phyloP scores from a whole-genome alignment of 2,888 invertebrate species.

The Lymantria dispar region DNA sequence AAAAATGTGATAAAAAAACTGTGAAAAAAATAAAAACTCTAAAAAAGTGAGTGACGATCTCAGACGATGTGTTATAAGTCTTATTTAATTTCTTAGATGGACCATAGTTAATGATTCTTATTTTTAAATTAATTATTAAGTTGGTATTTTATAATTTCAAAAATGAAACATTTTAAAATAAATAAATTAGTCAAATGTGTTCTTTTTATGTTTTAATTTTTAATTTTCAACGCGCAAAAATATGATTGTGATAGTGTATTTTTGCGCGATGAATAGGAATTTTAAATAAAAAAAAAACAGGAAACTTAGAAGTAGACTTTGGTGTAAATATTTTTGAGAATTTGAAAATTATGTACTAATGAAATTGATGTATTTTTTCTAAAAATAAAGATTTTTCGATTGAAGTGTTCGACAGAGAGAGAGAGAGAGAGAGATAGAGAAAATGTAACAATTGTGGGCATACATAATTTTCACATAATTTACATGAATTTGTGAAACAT shows the following conservation, averaged over 20 bases:
- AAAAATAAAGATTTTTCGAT: constrained; percentile 48
- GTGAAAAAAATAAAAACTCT: constrained; percentile 61
- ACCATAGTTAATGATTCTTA: constrained; percentile 42
- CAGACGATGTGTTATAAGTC: constrained; percentile 65
- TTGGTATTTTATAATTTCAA: constrained; percentile 27
- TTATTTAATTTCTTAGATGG: constrained; percentile 66
- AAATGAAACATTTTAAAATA: constrained; percentile 29
- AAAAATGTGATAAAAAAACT: constrained; percentile 77
- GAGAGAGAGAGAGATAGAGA: constrained; percentile 36
- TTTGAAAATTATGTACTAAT: constrained; percentile 31
- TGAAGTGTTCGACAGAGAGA: constrained; percentile 34
- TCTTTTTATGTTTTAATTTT: constrained; percentile 29
- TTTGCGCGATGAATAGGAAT: constrained; percentile 26
- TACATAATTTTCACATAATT: constrained; percentile 37
- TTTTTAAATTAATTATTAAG: constrained; percentile 39
- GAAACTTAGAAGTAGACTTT: constrained; percentile 50
- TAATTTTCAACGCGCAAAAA: constrained; percentile 15
- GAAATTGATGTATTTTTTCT: constrained; percentile 60
- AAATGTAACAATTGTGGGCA: constrained; percentile 35
- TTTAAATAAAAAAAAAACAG: constrained; percentile 33
- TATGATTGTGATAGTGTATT: constrained; percentile 14
- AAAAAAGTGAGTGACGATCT: constrained; percentile 81
- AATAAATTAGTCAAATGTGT: constrained; percentile 54
- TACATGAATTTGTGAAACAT: constrained; percentile 17
- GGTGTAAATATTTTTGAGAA: constrained; percentile 57